Evolutionary conservation across 2,888 invertebrate species (phyloP).

Genomic region (Xanthorhoe designata): DNA sequence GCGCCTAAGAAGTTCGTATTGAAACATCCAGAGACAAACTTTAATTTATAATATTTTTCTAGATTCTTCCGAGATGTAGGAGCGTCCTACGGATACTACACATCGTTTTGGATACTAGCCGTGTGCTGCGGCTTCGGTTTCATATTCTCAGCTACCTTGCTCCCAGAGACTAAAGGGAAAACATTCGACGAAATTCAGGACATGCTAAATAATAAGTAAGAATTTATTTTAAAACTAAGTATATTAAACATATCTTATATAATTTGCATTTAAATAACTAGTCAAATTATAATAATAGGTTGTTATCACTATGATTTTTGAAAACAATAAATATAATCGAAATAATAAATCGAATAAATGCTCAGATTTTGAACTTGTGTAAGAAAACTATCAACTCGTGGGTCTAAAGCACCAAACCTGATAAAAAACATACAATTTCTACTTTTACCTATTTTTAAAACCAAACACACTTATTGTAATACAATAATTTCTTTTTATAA

Average conservation of each 20-base stretch:
- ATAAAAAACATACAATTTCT: neutral
- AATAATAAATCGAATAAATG: conserved; percentile 14
- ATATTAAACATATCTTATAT: conserved; percentile 33
- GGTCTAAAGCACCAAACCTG: conserved; percentile 17
- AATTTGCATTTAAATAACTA: conserved; percentile 26
- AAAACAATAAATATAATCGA: conserved; percentile 3
- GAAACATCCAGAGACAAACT: no score
- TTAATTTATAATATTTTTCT: conserved; percentile 48
- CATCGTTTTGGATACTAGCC: conserved; percentile 88
- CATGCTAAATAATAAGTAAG: conserved; percentile 72
- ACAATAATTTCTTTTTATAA: neutral
- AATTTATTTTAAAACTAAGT: conserved; percentile 26
- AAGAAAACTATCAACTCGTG: neutral
- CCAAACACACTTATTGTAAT: neutral
- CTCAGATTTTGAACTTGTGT: conserved; percentile 2
- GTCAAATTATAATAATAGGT: conserved; percentile 13
- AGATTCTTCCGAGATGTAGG: conserved; percentile 85
- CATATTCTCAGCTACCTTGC: conserved; percentile 84
- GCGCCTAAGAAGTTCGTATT: no score
- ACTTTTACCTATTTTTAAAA: neutral
- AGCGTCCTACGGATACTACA: conserved; percentile 85
- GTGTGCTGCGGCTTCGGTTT: conserved; percentile 87
- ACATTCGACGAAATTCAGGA: conserved; percentile 89
- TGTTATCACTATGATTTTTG: conserved; percentile 25
- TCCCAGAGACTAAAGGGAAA: conserved; percentile 90